Conservation (phyloP, 2,888 invertebrate species). For the Eumacrocentrus americanus region DNA sequence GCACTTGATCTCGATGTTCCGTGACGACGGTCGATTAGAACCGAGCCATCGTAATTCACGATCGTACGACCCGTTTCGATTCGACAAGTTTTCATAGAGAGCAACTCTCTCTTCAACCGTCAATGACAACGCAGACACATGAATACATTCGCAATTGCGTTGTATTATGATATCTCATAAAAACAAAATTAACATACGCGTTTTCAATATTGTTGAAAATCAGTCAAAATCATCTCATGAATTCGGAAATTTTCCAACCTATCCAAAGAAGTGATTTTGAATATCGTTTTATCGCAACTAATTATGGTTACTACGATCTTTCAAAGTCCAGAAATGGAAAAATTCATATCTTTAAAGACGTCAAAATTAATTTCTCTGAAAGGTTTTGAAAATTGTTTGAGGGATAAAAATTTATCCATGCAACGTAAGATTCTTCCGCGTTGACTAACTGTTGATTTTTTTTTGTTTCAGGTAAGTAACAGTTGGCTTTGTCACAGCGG, state of each 20-base stretch:
- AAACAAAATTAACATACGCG: neutral
- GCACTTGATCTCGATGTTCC: constrained; percentile 22
- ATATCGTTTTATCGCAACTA: too few species aligned
- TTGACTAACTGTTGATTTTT: too few species aligned
- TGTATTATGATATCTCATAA: neutral
- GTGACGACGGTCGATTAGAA: constrained; percentile 26
- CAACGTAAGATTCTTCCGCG: too few species aligned
- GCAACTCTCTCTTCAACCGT: constrained; percentile 5
- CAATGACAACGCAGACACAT: neutral
- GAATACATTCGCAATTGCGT: too few species aligned
- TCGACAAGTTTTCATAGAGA: constrained; percentile 22
- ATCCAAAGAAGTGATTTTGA: too few species aligned
- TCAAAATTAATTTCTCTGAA: too few species aligned
- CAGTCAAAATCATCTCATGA: too few species aligned
- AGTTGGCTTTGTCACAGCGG: neutral
- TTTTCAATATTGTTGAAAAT: too few species aligned
- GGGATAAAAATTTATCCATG: too few species aligned
- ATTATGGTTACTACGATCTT: neutral
- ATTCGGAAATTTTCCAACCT: too few species aligned
- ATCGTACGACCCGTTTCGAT: constrained; percentile 22
- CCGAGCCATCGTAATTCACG: constrained; percentile 18
- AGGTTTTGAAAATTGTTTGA: too few species aligned
- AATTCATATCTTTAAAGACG: too few species aligned
- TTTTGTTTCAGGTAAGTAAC: neutral
- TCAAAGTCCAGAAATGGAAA: neutral